Evolutionary conservation across 2,888 invertebrate genomes (phyloP), one percentile per base, ranked within the genome.

Genomic region (Eudasyphora cyanicolor): DNA sequence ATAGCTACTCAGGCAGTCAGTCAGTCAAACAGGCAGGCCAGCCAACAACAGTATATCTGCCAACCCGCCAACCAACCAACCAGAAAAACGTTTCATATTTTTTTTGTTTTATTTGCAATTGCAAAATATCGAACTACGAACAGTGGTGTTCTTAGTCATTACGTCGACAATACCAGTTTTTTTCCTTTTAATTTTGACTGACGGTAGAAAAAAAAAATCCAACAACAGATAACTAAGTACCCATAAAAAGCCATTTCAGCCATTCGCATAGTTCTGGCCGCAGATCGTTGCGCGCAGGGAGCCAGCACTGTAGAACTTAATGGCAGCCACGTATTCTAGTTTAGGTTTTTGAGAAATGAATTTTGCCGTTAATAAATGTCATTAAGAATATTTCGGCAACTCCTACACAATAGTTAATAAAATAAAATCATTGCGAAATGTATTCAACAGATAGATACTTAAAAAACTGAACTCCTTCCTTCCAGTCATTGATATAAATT

Each of bases 201-300:
- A 57, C 57, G 57, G 12, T 57, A 6, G n/a, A n/a, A n/a, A n/a
- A n/a, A n/a, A 57, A 57, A 57, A 57, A 57, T 57, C 57, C n/a
- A 27, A 57, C 57, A 57, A 27, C 27, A 8, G 57, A 24, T 57
- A 57, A 57, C n/a, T n/a, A n/a, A 57, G 14, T 27, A 57, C 27
- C 5, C 24, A 57, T 14, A 27, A 27, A 14, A 10, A 14, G 14
- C 7, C 45, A 45, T 4, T 4, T n/a, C 24, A n/a, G n/a, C n/a
- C n/a, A n/a, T n/a, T n/a, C n/a, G n/a, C n/a, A 24, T 24, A 57
- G 19, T 57, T 57, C 57, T 57, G n/a, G n/a, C n/a, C n/a, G n/a
- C n/a, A n/a, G n/a, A n/a, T n/a, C n/a, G n/a, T n/a, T n/a, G n/a
- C n/a, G n/a, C n/a, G n/a, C n/a, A n/a, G n/a, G n/a, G n/a, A n/a